phyloP scores from a whole-genome alignment of 2,113 vertebrate genomes.

The Syngnathus scovelli region DNA sequence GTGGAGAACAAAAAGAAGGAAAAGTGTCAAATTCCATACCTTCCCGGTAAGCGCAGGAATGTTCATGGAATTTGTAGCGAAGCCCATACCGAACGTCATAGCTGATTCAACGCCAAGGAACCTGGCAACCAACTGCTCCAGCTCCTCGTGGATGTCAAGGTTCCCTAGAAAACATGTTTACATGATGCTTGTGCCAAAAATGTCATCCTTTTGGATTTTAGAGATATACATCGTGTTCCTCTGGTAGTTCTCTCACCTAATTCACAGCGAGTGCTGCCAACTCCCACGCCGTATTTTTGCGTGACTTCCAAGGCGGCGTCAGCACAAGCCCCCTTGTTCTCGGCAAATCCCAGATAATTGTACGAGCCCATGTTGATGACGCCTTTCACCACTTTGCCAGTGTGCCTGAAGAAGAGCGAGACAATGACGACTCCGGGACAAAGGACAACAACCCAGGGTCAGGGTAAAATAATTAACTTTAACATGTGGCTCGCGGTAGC shows the following conservation, averaged over 20 bases:
- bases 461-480: conserved; percentile 1
- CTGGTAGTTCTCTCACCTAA: conserved; percentile 74
- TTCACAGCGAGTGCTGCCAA: conserved; percentile 88
- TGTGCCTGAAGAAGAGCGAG: conserved; percentile 73
- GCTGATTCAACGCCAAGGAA: conserved; percentile 93
- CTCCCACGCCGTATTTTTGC: conserved; percentile 80
- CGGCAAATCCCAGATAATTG: conserved; percentile 95
- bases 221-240: too few relatives aligned
- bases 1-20: conserved; percentile 3
- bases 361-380: conserved; percentile 98
- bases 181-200: background rate
- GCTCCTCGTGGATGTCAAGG: conserved; percentile 88
- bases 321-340: conserved; percentile 79
- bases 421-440: conserved; percentile 3
- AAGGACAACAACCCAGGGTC: background rate
- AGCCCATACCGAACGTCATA: conserved; percentile 95
- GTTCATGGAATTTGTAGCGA: conserved; percentile 98
- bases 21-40: conserved; percentile 65
- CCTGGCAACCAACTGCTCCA: conserved; percentile 83
- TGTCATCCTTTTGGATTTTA: too few relatives aligned
- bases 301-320: conserved; percentile 76
- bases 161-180: conserved; percentile 71
- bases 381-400: conserved; percentile 83
- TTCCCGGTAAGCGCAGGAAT: conserved; percentile 92
- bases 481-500: conserved; percentile 1